Conservation (phyloP, 2,113 vertebrate species). For the Paradoxurus hermaphroditus region DNA sequence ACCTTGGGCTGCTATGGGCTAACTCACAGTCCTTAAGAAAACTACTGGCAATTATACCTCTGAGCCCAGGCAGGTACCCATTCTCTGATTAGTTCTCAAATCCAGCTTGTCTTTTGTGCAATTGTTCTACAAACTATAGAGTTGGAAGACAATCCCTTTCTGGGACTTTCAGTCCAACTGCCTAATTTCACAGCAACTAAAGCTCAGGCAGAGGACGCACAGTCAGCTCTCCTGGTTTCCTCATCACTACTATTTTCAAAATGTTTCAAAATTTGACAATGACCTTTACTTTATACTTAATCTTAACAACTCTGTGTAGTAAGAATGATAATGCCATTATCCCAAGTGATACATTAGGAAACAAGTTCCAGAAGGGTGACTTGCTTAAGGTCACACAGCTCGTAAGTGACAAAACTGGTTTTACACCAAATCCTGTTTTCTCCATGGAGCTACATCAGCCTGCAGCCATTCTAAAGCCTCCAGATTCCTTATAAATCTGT, state of each 20-base stretch:
- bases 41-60: not conserved
- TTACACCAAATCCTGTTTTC: not conserved
- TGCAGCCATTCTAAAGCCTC: not conserved
- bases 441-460: not conserved
- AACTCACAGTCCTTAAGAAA: not conserved
- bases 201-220: not conserved
- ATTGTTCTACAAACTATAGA: not conserved
- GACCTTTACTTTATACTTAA: not conserved
- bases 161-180: not conserved
- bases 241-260: not conserved
- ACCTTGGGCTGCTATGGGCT: not conserved
- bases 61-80: not conserved
- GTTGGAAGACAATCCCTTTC: not conserved
- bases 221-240: not conserved
- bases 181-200: not conserved
- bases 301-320: not conserved
- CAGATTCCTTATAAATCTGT: not conserved
- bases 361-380: not conserved
- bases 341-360: not conserved
- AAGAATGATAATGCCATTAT: not conserved
- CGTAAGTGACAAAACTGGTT: not conserved
- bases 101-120: not conserved
- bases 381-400: not conserved
- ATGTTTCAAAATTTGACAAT: not conserved
- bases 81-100: slow-evolving; percentile 28